phyloP scores from a whole-genome alignment of 2,888 invertebrate genomes.

The Tetropium fuscum region DNA sequence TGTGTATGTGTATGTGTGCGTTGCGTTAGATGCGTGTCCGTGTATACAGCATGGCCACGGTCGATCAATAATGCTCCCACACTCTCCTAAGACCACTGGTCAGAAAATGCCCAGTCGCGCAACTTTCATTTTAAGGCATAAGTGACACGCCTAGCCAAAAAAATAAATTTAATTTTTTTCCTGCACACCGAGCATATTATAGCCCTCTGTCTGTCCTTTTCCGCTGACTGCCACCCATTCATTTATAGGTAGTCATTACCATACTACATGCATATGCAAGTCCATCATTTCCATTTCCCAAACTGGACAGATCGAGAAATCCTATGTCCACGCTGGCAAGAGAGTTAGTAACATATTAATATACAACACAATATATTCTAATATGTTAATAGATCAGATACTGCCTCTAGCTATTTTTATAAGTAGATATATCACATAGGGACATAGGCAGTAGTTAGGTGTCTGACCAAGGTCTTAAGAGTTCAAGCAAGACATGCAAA shows the following conservation, averaged over 20 bases:
- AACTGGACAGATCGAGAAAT: neutral
- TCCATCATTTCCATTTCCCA: neutral
- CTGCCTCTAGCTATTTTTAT: too few species aligned
- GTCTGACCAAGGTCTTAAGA: neutral
- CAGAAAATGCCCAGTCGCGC: slow-evolving; percentile 64
- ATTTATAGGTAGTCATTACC: neutral
- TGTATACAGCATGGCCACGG: slow-evolving; percentile 56
- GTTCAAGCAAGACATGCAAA: slow-evolving; percentile 16
- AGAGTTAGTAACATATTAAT: too few species aligned
- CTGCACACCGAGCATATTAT: neutral
- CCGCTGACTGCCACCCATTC: too few species aligned
- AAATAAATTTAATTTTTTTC: slow-evolving; percentile 28
- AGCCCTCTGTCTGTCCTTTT: slow-evolving; percentile 1
- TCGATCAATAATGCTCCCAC: slow-evolving; percentile 66
- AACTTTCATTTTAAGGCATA: slow-evolving; percentile 64
- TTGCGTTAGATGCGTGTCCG: slow-evolving; percentile 60
- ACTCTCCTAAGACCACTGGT: slow-evolving; percentile 64
- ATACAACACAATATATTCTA: too few species aligned
- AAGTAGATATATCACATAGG: too few species aligned
- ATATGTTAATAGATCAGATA: too few species aligned
- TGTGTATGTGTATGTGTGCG: slow-evolving; percentile 53
- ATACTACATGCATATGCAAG: neutral
- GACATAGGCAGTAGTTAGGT: too few species aligned
- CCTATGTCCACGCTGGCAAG: neutral
- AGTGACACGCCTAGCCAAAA: slow-evolving; percentile 64